Evolutionary conservation across 35 echinoderm and acorn worm genomes (phyloP), one percentile per base, ranked within the genome.

Genomic region (Holothuria glaberrima): DNA sequence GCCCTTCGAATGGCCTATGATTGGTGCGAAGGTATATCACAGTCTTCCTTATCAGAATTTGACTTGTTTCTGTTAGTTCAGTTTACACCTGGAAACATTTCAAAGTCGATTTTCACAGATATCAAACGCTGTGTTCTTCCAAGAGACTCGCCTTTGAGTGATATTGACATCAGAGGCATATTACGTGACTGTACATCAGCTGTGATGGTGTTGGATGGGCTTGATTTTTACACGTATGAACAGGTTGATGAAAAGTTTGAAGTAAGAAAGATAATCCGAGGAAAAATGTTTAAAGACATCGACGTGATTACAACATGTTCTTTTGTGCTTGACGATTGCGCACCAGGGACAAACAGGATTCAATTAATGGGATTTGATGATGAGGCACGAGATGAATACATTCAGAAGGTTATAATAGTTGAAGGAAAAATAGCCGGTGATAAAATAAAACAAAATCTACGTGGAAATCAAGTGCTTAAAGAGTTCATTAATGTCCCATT

Each of bases 341-440:
- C 34, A 30, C 46, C 46, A 75, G 21, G 33, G 9, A 75, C 24
- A 24, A 20, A 75, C 17, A 36, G 71, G 13, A 75, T 75, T 14
- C 30, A 30, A 14, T 19, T 75, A 16, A 41, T 30, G 0, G 71
- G 71, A 21, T 75, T 75, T 9, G 24, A 75, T 44, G 31, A 75
- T 20, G 71, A 75, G 17, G 30, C 71, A 41, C 71, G 31, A 5
- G 71, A 75, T 41, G 33, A 75, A 3, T 75, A 75, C 46, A 75
- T 41, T 14, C 24, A 19, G 14, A 75, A 75, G 6, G 71, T 75
- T 4, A 13, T 20, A 21, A 3, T 75, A 6, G 16, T 6, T 6
- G 33, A 75, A 19, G 12, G 33, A 30, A 12, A 12, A 13, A 14
- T 70, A 70, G 24, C 16, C 9, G 71, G 20, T 38, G 71, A 16